Conservation (phyloP, 2,888 invertebrate species). For the Drosophila infuscata region DNA sequence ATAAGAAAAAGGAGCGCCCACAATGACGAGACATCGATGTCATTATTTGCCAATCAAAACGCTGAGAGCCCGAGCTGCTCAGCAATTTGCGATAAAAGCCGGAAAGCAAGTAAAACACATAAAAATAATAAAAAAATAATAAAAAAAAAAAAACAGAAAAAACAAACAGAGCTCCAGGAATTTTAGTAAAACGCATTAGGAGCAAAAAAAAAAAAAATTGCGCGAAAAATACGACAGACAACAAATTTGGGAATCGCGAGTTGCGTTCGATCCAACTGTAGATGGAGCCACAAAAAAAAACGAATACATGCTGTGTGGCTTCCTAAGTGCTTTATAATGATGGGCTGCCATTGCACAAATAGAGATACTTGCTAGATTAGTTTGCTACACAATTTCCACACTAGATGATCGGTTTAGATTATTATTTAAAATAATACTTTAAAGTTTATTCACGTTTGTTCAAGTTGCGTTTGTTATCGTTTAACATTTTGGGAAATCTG, state of each 20-base stretch:
- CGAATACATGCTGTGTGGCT: neutral
- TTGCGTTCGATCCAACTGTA: constrained; percentile 15
- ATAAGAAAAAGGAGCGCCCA: constrained; percentile 34
- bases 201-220: constrained; percentile 18
- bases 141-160: neutral
- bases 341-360: neutral
- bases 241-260: constrained; percentile 56
- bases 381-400: neutral
- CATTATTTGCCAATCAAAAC: constrained; percentile 69
- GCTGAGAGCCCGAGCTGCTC: constrained; percentile 11
- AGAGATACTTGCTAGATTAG: no score
- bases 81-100: constrained; percentile 57
- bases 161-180: constrained; percentile 14
- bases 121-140: neutral
- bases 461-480: neutral
- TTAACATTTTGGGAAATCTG: neutral
- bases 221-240: constrained; percentile 26
- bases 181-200: constrained; percentile 38
- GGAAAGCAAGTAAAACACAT: constrained; percentile 33
- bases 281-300: constrained; percentile 19
- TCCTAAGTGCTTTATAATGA: constrained; percentile 2
- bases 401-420: no score
- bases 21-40: constrained; percentile 47
- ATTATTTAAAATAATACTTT: neutral
- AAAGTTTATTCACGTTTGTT: neutral